These are phyloP conservation scores for Zelleria hepariella DNA, from an alignment of 2,888 invertebrate genomes.

Conservation along the genomic window DNA sequence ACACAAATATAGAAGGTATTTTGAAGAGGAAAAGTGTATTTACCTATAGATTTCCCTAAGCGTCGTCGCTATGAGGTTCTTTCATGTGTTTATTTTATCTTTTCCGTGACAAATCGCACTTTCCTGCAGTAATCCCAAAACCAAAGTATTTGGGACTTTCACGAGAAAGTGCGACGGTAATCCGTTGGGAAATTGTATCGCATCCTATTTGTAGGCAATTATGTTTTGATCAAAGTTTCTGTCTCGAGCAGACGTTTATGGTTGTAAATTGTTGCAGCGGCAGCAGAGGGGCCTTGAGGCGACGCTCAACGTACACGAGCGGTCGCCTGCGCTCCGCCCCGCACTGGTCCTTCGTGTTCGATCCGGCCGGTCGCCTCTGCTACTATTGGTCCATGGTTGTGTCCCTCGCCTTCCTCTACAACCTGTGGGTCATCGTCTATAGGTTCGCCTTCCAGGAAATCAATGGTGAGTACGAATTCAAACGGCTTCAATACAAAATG, in stretches of 20 bases:
- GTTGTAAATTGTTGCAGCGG: slow-evolving; percentile 28
- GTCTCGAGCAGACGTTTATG: not conserved
- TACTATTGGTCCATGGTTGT: slow-evolving; percentile 99
- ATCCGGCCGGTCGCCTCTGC: slow-evolving; percentile 96
- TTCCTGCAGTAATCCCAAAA: not conserved
- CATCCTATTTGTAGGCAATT: not conserved
- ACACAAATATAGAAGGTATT: not conserved
- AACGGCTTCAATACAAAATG: no score
- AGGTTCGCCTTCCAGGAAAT: slow-evolving; percentile 99
- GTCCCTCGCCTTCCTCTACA: slow-evolving; percentile 95
- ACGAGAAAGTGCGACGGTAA: not conserved
- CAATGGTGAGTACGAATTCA: slow-evolving; percentile 75
- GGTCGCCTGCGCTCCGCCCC: slow-evolving; percentile 77
- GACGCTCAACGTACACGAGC: slow-evolving; percentile 73
- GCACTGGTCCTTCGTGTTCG: slow-evolving; percentile 97
- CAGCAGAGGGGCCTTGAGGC: slow-evolving; percentile 62
- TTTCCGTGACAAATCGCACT: not conserved
- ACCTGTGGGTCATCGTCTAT: slow-evolving; percentile 98
- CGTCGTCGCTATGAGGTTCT: not conserved
- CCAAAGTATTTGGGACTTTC: not conserved
- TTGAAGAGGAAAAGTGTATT: not conserved
- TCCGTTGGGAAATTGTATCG: not conserved
- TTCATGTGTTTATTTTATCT: not conserved
- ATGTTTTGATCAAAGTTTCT: not conserved
- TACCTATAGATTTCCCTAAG: not conserved